These are phyloP conservation scores for Dysidea cf. avara DNA, from an alignment of 37 sponge, comb jelly and placozoan genomes.

Conservation along the genomic window DNA sequence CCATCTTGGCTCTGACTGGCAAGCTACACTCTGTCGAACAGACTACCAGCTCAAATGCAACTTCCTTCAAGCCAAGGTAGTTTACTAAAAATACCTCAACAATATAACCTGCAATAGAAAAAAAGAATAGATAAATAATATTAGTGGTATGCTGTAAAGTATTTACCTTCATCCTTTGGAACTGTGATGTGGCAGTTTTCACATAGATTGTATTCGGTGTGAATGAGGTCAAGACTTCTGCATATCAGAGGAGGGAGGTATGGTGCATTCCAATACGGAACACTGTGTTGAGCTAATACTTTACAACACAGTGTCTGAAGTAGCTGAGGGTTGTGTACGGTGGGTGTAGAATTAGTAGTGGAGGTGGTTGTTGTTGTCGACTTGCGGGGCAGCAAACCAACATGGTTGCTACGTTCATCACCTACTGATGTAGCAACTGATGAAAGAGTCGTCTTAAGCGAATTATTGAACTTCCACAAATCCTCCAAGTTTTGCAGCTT, in stretches of 20 bases:
- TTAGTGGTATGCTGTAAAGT: not conserved
- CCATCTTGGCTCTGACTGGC: not conserved
- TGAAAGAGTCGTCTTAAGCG: not conserved
- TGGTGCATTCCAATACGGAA: slow-evolving; percentile 49
- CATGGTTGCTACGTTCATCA: not conserved
- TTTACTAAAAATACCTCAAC: slow-evolving; percentile 22
- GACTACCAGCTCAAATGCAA: slow-evolving; percentile 35
- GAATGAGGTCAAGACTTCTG: slow-evolving; percentile 51
- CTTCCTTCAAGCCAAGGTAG: slow-evolving; percentile 23
- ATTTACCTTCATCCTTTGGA: not conserved
- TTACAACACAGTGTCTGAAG: slow-evolving; percentile 41
- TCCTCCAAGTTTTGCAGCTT: slow-evolving; percentile 34
- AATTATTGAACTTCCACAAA: slow-evolving; percentile 42
- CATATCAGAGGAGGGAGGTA: slow-evolving; percentile 51
- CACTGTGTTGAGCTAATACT: slow-evolving; percentile 15
- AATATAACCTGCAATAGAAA: not conserved
- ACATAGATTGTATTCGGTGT: slow-evolving; percentile 17
- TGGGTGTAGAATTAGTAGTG: not conserved
- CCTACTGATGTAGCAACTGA: too few relatives aligned
- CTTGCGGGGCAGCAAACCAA: not conserved
- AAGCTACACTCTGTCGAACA: slow-evolving; percentile 48
- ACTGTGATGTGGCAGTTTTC: slow-evolving; percentile 37
- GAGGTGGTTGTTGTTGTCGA: not conserved
- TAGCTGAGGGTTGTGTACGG: slow-evolving; percentile 9
- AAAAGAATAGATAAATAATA: not conserved